Base-by-base conservation (phyloP, 1,140 invertebrate species). In the Ceratina calcarata region DNA sequence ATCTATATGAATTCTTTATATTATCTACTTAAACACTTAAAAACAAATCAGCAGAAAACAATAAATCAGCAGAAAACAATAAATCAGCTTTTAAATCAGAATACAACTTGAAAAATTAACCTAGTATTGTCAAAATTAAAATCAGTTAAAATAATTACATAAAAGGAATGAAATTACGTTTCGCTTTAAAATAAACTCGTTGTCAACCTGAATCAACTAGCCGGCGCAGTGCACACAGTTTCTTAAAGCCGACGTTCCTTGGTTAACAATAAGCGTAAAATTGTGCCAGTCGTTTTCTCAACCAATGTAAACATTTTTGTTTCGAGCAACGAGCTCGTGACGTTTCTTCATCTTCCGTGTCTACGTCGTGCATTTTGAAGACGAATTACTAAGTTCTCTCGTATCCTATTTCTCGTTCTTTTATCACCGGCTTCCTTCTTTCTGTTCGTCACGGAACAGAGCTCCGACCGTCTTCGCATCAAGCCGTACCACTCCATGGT, bases 391-490 rank as follows among this genome's bases (percentile, higher is more conserved):
- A 45, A 45, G 37, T 45, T 45, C 6, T 45, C 10, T 45, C 37
- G 22, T 22, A 18, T 4, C 6, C 64, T 16, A 18, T 24, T 2
- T 12, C 45, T 13, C 16, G n/a, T 18, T 45, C 37, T 45, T 45
- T 45, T 45, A 32, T 32, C 7, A 24, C 18, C 6, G 58, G 0
- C 10, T 55, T 45, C 12, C 15, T 80, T 75, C 53, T 65, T 60
- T 37, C 69, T 22, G 20, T 68, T 65, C 37, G 45, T 49, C 49
- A 51, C 60, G 55, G 27, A 76, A 45, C 37, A 10, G 37, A 45
- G 37, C 27, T 70, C 67, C 61, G 71, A 75, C 69, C 71, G 69
- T 78, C 68, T 78, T 83, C 74, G 45, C 57, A 20, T 68, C 57
- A 45, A 2, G 37, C 8, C 16, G 22, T n/a, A 49, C 58, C 49